A percentile compares a stretch with the other conserved stretches of the same genome.
Evolutionary conservation across 2,797 vertebrate species (phyloP).

Genomic region (Hoplostethus mediterraneus): DNA sequence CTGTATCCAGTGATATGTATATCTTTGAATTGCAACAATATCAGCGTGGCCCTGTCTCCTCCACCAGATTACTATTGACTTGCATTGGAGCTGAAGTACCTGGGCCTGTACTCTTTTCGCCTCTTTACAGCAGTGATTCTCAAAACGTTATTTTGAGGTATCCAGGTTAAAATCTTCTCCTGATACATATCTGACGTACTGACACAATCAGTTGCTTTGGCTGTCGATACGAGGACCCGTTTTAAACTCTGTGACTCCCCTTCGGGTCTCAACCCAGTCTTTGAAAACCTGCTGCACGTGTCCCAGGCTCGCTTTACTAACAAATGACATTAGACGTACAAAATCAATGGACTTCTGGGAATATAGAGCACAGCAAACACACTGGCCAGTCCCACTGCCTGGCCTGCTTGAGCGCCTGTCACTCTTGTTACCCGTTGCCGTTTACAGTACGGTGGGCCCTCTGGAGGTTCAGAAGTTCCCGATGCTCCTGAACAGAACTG

Average conservation of each 20-base stretch:
- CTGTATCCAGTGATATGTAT: slow-evolving; percentile 27
- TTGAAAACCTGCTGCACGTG: slow-evolving; percentile 35
- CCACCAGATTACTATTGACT: slow-evolving; percentile 65
- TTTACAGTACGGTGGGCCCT: not conserved
- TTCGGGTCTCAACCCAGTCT: slow-evolving; percentile 23
- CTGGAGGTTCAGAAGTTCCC: not conserved
- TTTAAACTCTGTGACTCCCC: slow-evolving; percentile 43
- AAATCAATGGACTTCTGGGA: slow-evolving; percentile 74
- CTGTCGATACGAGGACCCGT: slow-evolving; percentile 54
- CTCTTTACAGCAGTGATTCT: not conserved
- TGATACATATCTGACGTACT: slow-evolving; percentile 39
- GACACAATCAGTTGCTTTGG: slow-evolving; percentile 43
- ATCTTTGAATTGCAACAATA: slow-evolving; percentile 24
- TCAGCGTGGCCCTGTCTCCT: slow-evolving; percentile 37
- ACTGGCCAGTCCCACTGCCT: slow-evolving; percentile 33
- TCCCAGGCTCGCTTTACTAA: slow-evolving; percentile 64
- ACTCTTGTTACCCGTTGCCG: not conserved
- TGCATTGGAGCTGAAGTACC: slow-evolving; percentile 21
- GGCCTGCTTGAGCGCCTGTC: slow-evolving; percentile 32
- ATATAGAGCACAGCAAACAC: slow-evolving; percentile 57
- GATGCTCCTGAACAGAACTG: not conserved
- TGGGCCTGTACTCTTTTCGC: not conserved
- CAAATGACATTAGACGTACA: slow-evolving; percentile 60
- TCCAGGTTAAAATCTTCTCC: slow-evolving; percentile 18
- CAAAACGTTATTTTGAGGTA: slow-evolving; percentile 20